Percentiles rank a stretch among this genome's conserved stretches.
Conservation (phyloP, 1,140 invertebrate genomes). For the Bombus picipes region DNA sequence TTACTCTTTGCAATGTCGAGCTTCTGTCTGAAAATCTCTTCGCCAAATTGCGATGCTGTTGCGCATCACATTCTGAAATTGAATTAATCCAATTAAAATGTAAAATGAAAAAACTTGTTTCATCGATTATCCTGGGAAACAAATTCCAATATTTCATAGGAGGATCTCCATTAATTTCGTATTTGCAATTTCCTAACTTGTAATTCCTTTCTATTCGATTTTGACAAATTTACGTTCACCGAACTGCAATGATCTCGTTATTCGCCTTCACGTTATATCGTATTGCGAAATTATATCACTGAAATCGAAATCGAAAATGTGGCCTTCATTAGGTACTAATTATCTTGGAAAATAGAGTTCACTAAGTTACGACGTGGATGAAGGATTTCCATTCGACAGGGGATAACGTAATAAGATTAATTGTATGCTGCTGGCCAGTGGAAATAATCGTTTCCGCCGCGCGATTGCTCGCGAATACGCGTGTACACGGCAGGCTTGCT, state of each 20-base stretch:
- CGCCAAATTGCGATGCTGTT: too few species aligned
- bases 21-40: too few species aligned
- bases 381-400: not conserved
- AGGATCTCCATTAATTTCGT: too few species aligned
- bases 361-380: not conserved
- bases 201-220: not conserved
- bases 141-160: too few species aligned
- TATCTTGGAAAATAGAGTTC: not conserved
- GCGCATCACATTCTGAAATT: too few species aligned
- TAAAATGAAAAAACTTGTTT: too few species aligned
- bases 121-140: too few species aligned
- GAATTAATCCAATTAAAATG: too few species aligned
- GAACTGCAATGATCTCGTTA: not conserved
- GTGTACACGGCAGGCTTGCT: conserved; percentile 14
- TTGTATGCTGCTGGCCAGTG: conserved; percentile 38
- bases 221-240: not conserved
- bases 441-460: conserved; percentile 53
- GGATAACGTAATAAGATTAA: conserved; percentile 33
- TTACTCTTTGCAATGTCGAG: not conserved
- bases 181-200: too few species aligned
- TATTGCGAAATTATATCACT: too few species aligned
- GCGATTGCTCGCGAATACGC: conserved; percentile 30
- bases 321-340: not conserved
- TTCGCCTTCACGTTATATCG: not conserved
- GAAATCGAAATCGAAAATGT: not conserved